Conservation (phyloP, 2,888 invertebrate genomes). For the Himalopsyche kuldschensis region DNA sequence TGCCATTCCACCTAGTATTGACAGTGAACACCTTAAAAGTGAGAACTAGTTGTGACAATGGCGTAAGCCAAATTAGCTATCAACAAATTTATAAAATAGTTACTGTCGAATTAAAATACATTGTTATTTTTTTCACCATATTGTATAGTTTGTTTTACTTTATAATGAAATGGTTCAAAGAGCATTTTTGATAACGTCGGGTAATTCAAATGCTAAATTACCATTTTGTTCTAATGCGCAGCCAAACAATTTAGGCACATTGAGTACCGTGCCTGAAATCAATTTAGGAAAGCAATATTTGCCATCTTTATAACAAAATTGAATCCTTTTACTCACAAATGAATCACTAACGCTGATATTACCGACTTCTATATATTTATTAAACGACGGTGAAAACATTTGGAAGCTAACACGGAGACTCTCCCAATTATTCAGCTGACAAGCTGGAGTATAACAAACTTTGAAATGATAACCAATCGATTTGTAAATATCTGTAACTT, state of each 20-base stretch:
- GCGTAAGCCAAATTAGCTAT: too few species aligned
- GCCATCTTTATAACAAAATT: conserved; percentile 67
- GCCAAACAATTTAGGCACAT: conserved; percentile 73
- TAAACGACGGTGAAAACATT: conserved; percentile 69
- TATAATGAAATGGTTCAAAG: not conserved
- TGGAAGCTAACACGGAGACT: conserved; percentile 69
- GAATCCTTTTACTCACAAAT: conserved; percentile 76
- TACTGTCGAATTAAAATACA: too few species aligned
- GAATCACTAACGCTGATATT: conserved; percentile 71
- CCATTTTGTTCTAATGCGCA: conserved; percentile 70
- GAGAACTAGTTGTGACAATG: too few species aligned
- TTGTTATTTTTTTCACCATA: too few species aligned
- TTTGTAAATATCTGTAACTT: conserved; percentile 63
- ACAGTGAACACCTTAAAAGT: too few species aligned
- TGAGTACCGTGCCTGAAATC: conserved; percentile 72
- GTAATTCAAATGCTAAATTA: conserved; percentile 49
- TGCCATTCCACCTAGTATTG: too few species aligned
- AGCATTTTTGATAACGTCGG: conserved; percentile 45
- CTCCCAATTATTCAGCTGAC: conserved; percentile 66
- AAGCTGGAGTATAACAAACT: conserved; percentile 63
- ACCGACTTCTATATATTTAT: conserved; percentile 72
- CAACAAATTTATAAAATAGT: too few species aligned
- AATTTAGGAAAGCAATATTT: conserved; percentile 67
- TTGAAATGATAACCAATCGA: conserved; percentile 69
- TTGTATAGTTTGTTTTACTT: too few species aligned